phyloP scores from a whole-genome alignment of 2,113 vertebrate species.

The Turnix velox region DNA sequence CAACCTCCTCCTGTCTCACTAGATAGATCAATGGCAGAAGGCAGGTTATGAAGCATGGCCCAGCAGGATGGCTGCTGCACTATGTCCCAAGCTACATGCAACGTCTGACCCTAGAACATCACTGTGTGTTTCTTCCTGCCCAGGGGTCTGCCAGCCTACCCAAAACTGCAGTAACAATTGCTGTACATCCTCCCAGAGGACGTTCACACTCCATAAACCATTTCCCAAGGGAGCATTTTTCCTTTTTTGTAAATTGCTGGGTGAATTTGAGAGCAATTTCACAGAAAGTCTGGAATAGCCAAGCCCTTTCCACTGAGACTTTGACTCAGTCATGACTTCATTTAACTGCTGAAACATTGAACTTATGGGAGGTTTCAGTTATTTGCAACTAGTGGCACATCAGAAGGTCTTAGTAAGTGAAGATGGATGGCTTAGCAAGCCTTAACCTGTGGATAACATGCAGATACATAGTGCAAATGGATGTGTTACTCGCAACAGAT shows the following conservation, averaged over 20 bases:
- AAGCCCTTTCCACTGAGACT: background rate
- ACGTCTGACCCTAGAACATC: background rate
- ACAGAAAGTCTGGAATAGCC: background rate
- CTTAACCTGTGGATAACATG: background rate
- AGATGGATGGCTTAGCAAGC: background rate
- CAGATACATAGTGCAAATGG: background rate
- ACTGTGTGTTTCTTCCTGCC: fast-evolving
- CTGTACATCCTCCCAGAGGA: background rate
- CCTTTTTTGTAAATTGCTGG: background rate
- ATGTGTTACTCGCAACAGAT: background rate
- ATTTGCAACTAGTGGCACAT: background rate
- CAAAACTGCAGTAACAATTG: fast-evolving
- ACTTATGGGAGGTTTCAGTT: background rate
- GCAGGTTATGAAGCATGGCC: background rate
- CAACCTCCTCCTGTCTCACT: fast-evolving
- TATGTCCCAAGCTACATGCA: background rate
- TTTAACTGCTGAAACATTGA: background rate
- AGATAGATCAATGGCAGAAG: background rate
- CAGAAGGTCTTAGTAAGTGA: background rate
- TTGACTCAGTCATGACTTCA: background rate
- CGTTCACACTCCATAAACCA: background rate
- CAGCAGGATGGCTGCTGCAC: fast-evolving
- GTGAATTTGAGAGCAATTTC: background rate
- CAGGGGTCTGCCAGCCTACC: background rate
- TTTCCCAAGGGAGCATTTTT: background rate